Percentiles rank a stretch among this genome's conserved stretches.
Evolutionary conservation across 2,113 vertebrate genomes (phyloP).

Genomic region (Gallinago media): DNA sequence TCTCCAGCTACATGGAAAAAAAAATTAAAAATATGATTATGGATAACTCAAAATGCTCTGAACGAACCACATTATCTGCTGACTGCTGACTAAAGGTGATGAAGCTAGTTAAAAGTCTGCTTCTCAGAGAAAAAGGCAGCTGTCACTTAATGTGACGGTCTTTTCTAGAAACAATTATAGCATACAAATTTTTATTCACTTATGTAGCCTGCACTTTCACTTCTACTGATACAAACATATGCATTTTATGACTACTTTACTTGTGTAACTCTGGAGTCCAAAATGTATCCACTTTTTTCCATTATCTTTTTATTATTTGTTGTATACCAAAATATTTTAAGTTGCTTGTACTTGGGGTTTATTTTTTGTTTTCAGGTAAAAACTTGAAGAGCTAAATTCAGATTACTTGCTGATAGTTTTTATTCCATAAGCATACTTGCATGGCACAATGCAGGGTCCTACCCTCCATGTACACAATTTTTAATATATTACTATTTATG

Average conservation of each 20-base stretch:
- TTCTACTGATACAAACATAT: neutral
- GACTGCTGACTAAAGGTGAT: neutral
- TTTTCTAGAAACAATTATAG: conserved; percentile 23
- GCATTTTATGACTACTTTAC: neutral
- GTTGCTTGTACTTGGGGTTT: neutral
- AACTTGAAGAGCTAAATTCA: neutral
- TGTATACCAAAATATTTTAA: neutral
- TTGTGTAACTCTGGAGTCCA: neutral
- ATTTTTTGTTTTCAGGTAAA: neutral
- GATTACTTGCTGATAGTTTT: neutral
- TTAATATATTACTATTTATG: neutral
- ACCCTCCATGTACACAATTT: accelerated
- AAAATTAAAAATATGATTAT: neutral
- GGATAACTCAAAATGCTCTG: neutral
- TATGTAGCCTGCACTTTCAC: neutral
- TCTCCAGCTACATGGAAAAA: neutral
- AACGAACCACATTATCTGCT: neutral
- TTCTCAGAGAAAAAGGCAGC: neutral
- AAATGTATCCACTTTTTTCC: neutral
- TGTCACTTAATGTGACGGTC: neutral
- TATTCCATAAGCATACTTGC: neutral
- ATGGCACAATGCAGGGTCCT: neutral
- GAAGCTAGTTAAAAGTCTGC: neutral
- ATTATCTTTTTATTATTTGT: neutral
- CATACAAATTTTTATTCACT: conserved; percentile 3